phyloP scores from a whole-genome alignment of 2,113 vertebrate species.

The Labrus mixtus region DNA sequence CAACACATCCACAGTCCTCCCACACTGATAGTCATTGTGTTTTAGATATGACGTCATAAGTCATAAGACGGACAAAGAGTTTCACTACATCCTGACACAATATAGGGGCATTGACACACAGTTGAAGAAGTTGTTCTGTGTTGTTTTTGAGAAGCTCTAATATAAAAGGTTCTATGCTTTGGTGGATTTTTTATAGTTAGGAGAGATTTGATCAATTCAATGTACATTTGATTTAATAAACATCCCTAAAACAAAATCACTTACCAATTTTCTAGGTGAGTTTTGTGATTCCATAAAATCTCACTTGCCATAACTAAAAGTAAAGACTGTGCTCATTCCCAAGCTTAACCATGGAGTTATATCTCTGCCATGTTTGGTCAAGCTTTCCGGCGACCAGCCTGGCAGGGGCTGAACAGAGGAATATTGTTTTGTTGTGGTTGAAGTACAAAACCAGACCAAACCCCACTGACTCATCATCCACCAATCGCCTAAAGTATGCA shows the following conservation, averaged over 20 bases:
- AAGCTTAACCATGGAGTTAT: conserved; percentile 32
- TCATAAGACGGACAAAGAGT: not conserved
- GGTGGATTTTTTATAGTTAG: too few relatives aligned
- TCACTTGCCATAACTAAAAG: conserved; percentile 4
- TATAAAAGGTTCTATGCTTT: too few relatives aligned
- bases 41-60: conserved; percentile 30
- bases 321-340: conserved; percentile 33
- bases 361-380: conserved; percentile 73
- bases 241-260: too few relatives aligned
- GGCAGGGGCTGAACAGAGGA: conserved; percentile 33
- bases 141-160: too few relatives aligned
- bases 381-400: conserved; percentile 54
- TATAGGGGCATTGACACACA: too few relatives aligned
- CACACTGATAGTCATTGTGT: conserved; percentile 11
- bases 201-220: too few relatives aligned
- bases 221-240: too few relatives aligned
- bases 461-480: conserved; percentile 79
- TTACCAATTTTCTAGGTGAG: not conserved
- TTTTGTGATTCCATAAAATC: conserved; percentile 23
- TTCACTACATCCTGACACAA: too few relatives aligned
- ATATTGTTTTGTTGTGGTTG: conserved; percentile 68
- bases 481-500: conserved; percentile 66
- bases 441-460: conserved; percentile 56
- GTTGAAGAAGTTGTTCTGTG: too few relatives aligned
- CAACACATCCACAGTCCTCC: too few relatives aligned